A percentile compares a stretch with the other conserved stretches of the same genome.
Evolutionary conservation across 2,113 vertebrate genomes (phyloP).

Genomic region (Semnornis frantzii): DNA sequence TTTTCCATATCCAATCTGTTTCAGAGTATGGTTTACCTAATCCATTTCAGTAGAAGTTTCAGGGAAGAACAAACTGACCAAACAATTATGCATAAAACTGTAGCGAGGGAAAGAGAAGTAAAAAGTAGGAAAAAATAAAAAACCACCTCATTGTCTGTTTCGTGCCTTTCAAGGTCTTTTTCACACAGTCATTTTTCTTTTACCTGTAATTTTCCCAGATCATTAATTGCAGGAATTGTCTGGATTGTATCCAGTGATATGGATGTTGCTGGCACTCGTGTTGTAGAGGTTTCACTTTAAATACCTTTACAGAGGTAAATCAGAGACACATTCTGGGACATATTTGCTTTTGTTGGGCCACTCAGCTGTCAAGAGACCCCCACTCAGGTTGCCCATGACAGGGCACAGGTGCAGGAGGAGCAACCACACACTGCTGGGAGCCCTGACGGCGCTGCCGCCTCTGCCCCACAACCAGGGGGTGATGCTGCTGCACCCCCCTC

Average conservation of each 20-base stretch:
- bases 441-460: not conserved
- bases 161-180: constrained; percentile 61
- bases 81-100: constrained; percentile 56
- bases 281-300: not conserved
- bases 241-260: not conserved
- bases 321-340: not conserved
- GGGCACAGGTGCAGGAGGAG: fast-evolving
- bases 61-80: constrained; percentile 62
- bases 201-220: constrained; percentile 53
- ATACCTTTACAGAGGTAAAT: not conserved
- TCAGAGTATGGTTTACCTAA: constrained; percentile 60
- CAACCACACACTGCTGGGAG: not conserved
- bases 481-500: fast-evolving
- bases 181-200: constrained; percentile 53
- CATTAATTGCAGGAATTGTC: constrained; percentile 55
- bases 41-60: constrained; percentile 61
- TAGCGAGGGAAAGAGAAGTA: constrained; percentile 28
- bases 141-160: constrained; percentile 20
- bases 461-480: fast-evolving
- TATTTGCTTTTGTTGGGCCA: not conserved
- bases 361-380: fast-evolving
- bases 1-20: constrained; percentile 67
- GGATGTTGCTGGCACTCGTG: not conserved
- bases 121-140: constrained; percentile 30
- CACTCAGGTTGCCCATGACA: fast-evolving